phyloP scores from a whole-genome alignment of 2,888 invertebrate genomes.

The Resseliella maxima region DNA sequence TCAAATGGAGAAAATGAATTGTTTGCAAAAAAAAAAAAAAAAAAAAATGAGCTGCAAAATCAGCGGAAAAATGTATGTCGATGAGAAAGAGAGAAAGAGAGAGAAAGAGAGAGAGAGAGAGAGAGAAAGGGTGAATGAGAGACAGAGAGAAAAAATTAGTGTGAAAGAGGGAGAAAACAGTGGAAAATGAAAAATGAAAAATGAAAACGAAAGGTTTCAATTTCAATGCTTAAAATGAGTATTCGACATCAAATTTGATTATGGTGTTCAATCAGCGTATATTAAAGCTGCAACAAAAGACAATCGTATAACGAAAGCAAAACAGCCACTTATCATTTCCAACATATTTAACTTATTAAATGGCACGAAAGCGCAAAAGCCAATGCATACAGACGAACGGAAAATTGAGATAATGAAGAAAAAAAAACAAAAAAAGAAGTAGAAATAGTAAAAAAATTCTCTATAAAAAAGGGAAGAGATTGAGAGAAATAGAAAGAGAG shows the following conservation, averaged over 20 bases:
- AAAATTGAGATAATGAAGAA: neutral
- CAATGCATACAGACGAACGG: neutral
- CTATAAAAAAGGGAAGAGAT: too few species aligned
- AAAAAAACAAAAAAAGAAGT: neutral
- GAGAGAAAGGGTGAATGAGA: too few species aligned
- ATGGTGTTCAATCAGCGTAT: conserved; percentile 37
- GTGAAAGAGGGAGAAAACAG: too few species aligned
- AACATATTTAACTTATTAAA: conserved; percentile 48
- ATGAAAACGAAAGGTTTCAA: conserved; percentile 35
- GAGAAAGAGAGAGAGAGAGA: too few species aligned
- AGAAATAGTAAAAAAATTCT: neutral
- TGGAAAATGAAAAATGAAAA: neutral
- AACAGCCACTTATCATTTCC: conserved; percentile 39
- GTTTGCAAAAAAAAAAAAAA: neutral
- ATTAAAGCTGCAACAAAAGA: conserved; percentile 53
- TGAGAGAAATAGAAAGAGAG: neutral
- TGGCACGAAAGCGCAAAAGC: conserved; percentile 7
- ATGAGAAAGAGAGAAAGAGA: too few species aligned
- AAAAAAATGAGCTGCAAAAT: neutral
- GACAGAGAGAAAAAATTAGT: too few species aligned
- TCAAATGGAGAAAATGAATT: conserved; percentile 15
- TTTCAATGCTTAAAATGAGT: neutral
- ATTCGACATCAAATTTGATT: conserved; percentile 29
- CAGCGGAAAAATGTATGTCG: neutral
- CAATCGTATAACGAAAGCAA: neutral